Evolutionary conservation across 2,797 vertebrate genomes (phyloP).

Genomic region (Poecilia gillii): DNA sequence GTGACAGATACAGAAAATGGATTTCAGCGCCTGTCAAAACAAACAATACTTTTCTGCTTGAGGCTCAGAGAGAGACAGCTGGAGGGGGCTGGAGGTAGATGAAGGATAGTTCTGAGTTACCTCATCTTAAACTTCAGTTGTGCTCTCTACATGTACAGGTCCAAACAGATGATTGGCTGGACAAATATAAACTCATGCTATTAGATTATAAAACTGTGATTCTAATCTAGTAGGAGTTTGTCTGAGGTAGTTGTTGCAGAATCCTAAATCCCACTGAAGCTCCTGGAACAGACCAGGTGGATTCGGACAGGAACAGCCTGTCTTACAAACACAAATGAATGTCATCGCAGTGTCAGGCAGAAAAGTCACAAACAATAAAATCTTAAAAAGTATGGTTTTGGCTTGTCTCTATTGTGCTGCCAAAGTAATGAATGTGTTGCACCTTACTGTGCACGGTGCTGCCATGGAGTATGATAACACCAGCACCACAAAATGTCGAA

Average conservation of each 20-base stretch:
- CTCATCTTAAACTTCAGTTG: conserved; percentile 24
- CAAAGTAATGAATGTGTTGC: neutral
- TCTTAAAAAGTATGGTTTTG: neutral
- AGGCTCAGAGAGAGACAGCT: conserved; percentile 37
- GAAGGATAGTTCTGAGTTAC: conserved; percentile 28
- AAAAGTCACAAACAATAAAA: neutral
- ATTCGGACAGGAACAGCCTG: neutral
- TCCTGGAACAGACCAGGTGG: neutral
- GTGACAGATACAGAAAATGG: conserved; percentile 63
- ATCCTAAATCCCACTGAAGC: neutral
- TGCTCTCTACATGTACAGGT: conserved; percentile 17
- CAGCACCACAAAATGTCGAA: too few species aligned
- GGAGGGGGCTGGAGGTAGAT: conserved; percentile 42
- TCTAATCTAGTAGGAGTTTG: neutral
- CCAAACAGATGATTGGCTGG: conserved; percentile 5
- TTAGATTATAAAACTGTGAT: neutral
- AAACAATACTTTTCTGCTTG: conserved; percentile 50
- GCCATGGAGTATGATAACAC: too few species aligned
- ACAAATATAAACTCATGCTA: neutral
- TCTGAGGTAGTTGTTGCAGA: neutral
- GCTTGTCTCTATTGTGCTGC: neutral
- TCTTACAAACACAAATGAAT: neutral
- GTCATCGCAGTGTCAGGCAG: neutral
- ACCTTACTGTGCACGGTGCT: neutral
- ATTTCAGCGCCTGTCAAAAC: conserved; percentile 68